A percentile compares a stretch with the other conserved stretches of the same genome.
These are phyloP conservation scores for Xylocopa sonorina DNA, from an alignment of 1,140 invertebrate species.

Conservation along the genomic window DNA sequence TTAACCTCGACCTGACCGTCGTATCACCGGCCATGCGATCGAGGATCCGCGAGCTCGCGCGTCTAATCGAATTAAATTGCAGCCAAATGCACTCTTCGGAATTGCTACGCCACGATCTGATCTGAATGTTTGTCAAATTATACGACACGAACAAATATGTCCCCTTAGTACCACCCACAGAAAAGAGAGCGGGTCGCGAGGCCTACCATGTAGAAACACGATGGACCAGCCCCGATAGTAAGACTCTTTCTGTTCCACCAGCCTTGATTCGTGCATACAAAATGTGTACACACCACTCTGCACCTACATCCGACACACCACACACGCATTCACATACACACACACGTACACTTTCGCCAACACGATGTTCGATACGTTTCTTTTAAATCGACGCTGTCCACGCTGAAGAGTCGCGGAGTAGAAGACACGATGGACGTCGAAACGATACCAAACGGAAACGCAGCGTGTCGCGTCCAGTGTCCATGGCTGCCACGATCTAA, in stretches of 20 bases:
- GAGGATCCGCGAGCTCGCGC: slow-evolving; percentile 10
- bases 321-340: background rate
- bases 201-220: slow-evolving; percentile 24
- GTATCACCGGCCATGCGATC: background rate
- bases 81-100: slow-evolving; percentile 78
- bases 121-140: slow-evolving; percentile 77
- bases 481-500: too few relatives aligned
- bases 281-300: slow-evolving; percentile 49
- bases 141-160: slow-evolving; percentile 64
- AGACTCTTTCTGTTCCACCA: background rate
- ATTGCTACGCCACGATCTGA: slow-evolving; percentile 77
- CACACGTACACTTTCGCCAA: slow-evolving; percentile 21
- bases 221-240: slow-evolving; percentile 21
- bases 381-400: background rate
- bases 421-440: background rate
- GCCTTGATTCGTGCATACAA: slow-evolving; percentile 47
- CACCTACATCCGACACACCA: slow-evolving; percentile 46
- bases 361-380: background rate
- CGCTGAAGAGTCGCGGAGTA: background rate
- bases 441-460: too few relatives aligned
- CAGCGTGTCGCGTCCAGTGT: background rate
- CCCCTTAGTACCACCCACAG: slow-evolving; percentile 22
- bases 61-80: slow-evolving; percentile 41
- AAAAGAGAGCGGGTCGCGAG: slow-evolving; percentile 25
- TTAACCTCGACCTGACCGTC: slow-evolving; percentile 13